phyloP scores from a whole-genome alignment of 2,888 invertebrate species.

The Blomia tropicalis region DNA sequence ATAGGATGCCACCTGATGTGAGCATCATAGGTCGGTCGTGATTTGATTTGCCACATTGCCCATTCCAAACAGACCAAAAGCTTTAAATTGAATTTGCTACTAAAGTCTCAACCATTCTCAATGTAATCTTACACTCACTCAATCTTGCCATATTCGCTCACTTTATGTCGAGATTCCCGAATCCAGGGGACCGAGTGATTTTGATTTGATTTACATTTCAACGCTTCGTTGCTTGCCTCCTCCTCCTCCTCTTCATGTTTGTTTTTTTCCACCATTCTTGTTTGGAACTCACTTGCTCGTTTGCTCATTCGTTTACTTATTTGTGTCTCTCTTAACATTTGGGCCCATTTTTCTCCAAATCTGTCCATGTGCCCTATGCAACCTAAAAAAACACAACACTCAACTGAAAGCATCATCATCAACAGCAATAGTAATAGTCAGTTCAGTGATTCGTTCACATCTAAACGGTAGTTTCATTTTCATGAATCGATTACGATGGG shows the following conservation, averaged over 20 bases:
- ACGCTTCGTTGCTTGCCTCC: conserved; percentile 1
- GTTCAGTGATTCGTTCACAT: not conserved
- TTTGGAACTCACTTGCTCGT: too few species aligned
- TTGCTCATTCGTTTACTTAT: too few species aligned
- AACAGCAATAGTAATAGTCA: too few species aligned
- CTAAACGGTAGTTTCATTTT: not conserved
- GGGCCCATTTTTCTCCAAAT: not conserved
- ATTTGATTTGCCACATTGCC: not conserved
- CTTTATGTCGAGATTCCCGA: not conserved
- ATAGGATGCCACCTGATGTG: not conserved
- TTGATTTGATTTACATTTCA: conserved; percentile 15
- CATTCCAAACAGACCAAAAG: not conserved
- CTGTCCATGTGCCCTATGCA: too few species aligned
- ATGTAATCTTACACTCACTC: too few species aligned
- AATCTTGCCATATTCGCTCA: too few species aligned
- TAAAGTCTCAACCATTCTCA: not conserved
- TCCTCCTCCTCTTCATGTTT: too few species aligned
- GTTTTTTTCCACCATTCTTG: too few species aligned
- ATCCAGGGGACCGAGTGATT: not conserved
- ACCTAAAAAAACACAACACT: too few species aligned
- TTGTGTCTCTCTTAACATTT: not conserved
- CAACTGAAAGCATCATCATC: too few species aligned
- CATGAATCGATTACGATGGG: conserved; percentile 1
- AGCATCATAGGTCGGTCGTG: not conserved
- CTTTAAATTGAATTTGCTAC: not conserved